Evolutionary conservation across 2,113 vertebrate genomes (phyloP), one percentile per base, ranked within the genome.

Genomic region (Chloebia gouldiae): DNA sequence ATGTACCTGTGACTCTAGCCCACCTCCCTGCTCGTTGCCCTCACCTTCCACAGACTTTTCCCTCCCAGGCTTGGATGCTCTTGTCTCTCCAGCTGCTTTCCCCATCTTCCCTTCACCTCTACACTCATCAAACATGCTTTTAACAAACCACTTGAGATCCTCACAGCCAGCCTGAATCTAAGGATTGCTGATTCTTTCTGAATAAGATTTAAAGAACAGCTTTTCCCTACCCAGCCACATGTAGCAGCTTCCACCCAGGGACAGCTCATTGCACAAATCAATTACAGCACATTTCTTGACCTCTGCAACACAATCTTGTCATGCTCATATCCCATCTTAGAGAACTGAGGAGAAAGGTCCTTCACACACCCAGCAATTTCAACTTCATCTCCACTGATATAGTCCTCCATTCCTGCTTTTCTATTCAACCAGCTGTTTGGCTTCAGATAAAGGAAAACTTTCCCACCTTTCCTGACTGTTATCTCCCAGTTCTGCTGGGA

Each of bases 141-240:
- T 72, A 94, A 95, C 93, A 94, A 95, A 90, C 22, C 93, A 93
- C 88, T 44, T 33, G 90, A 93, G 93, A 95, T 68, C 42, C 85
- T 73, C 50, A 10, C 59, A 72, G 70, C 53, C 75, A 35, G 54
- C 31, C 54, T 86, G 78, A 50, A 53, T 20, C 49, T 42, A 76
- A 88, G 75, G 57, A 69, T 49, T 80, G 50, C 82, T 35, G 71
- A 88, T 73, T 77, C 50, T 7, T 81, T 54, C 79, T 83, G 66
- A 21, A 0, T 42, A 84, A 65, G 59, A 82, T 89, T 76, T 85
- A 72, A 82, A 82, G 81, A 91, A 80, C 81, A 93, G 50, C 19
- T 31, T 81, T 94, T 91, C 61, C 78, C 47, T 54, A 45, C 23
- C 44, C 73, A 81, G 77, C 31, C 66, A 76, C 44, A 50, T 0